Percentiles rank a stretch among this genome's conserved stretches.
phyloP scores from a whole-genome alignment of 2,797 vertebrate genomes.

The Melanogrammus aeglefinus region DNA sequence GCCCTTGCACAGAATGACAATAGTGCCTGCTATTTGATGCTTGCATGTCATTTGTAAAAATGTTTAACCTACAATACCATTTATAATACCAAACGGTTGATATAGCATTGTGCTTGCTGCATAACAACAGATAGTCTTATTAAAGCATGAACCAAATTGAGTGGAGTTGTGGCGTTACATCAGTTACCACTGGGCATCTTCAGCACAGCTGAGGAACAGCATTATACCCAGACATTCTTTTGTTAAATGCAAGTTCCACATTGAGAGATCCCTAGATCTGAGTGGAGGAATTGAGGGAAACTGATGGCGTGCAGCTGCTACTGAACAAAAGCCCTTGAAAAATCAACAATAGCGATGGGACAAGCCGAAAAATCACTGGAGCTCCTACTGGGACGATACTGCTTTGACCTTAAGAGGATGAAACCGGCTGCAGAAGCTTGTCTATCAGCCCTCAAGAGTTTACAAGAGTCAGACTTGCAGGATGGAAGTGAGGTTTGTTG shows the following conservation, averaged over 20 bases:
- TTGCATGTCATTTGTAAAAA: background rate
- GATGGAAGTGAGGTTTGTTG: background rate
- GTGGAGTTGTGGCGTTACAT: background rate
- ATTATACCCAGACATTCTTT: background rate
- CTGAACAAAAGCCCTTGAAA: slow-evolving; percentile 5
- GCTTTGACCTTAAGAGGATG: slow-evolving; percentile 7
- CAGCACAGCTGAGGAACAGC: background rate
- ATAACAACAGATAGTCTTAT: background rate
- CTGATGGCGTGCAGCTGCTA: background rate
- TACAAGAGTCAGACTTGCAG: background rate
- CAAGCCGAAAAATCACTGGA: background rate
- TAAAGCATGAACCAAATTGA: background rate
- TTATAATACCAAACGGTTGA: background rate
- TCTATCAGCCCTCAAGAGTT: background rate
- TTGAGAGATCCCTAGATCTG: background rate
- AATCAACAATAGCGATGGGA: background rate
- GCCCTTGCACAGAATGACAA: background rate
- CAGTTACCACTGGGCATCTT: background rate
- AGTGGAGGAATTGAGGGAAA: background rate
- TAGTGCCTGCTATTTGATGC: background rate
- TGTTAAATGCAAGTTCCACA: background rate
- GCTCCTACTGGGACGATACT: background rate
- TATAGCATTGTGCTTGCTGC: background rate
- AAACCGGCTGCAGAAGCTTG: background rate
- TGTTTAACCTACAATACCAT: background rate